These are phyloP conservation scores for Aleiodes testaceus DNA, from an alignment of 2,888 invertebrate species.

Conservation along the genomic window DNA sequence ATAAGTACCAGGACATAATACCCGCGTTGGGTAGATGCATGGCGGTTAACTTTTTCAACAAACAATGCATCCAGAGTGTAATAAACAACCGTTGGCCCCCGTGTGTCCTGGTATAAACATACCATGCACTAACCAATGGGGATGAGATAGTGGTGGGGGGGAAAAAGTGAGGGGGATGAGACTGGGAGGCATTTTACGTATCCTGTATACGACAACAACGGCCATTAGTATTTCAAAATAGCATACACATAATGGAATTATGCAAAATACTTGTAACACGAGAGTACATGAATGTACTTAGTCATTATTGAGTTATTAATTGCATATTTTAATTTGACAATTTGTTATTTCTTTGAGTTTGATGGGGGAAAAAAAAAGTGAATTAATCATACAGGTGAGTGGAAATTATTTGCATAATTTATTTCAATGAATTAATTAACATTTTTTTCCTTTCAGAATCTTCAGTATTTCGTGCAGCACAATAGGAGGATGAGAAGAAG, in stretches of 20 bases:
- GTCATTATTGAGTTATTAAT: slow-evolving; percentile 4
- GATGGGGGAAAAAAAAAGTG: too few relatives aligned
- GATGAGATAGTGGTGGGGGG: slow-evolving; percentile 39
- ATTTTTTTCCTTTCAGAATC: too few relatives aligned
- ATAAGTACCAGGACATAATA: slow-evolving; percentile 30
- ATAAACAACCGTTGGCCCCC: slow-evolving; percentile 56
- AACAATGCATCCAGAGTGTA: slow-evolving; percentile 59
- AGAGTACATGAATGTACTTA: not conserved
- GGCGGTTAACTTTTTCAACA: slow-evolving; percentile 60
- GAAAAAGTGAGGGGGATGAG: slow-evolving; percentile 10
- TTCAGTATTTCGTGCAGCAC: too few relatives aligned
- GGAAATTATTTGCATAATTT: too few relatives aligned
- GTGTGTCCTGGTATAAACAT: too few relatives aligned
- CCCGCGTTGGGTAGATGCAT: slow-evolving; percentile 54
- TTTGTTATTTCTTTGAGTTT: too few relatives aligned
- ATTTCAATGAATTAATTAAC: too few relatives aligned
- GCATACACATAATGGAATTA: slow-evolving; percentile 27
- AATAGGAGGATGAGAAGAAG: too few relatives aligned
- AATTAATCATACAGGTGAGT: too few relatives aligned
- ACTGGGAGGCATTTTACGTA: slow-evolving; percentile 50
- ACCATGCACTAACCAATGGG: slow-evolving; percentile 43
- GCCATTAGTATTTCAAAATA: slow-evolving; percentile 22
- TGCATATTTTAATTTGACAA: not conserved
- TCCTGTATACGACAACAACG: slow-evolving; percentile 30
- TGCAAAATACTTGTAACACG: slow-evolving; percentile 19